Base-by-base conservation (phyloP, 2,888 invertebrate species). In the Agonopterix arenella region DNA sequence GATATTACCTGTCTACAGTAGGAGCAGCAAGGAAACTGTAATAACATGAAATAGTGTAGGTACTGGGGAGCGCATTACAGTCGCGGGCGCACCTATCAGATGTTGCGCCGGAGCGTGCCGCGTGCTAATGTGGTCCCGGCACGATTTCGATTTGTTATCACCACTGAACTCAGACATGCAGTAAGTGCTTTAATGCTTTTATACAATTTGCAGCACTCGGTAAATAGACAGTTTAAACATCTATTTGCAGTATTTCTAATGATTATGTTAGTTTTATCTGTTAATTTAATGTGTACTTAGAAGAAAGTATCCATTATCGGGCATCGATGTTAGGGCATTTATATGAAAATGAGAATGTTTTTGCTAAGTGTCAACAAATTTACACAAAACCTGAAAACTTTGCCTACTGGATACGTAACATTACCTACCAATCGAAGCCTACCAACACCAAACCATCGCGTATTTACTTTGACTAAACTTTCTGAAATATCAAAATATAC, bases 81-180 rank as follows among this genome's bases (percentile, higher is more conserved):
- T 58, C 49, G 53, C 48, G 9, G 46, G 65, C 56, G 62, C 62
- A 67, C 66, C 74, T 80, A 84, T 84, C 84, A 76, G 82, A 83
- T 83, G 69, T 75, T 70, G 80, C 70, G 52, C 68, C 69, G 73
- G 78, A 82, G 76, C 83, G 80, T 81, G 84, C 78, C 64, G 70
- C 72, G 74, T 73, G 80, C 80, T 83, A 84, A 85, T 83, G 82
- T 78, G 78, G 71, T 66, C 70, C 64, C 71, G 62, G 83, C 84
- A 85, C 84, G 84, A 84, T 80, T 83, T 68, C 67, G 83, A 83
- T 84, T 80, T 74, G 72, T 77, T 84, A 84, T 84, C 83, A 64
- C 61, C 50, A 70, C 67, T 66, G 62, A 66, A 60, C 59, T 52
- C 57, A 60, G 62, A 63, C 59, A 61, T 59, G 61, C 52, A 54